A percentile compares a stretch with the other conserved stretches of the same genome.
phyloP scores from a whole-genome alignment of 2,797 vertebrate genomes.

The Psittacula derbiana region DNA sequence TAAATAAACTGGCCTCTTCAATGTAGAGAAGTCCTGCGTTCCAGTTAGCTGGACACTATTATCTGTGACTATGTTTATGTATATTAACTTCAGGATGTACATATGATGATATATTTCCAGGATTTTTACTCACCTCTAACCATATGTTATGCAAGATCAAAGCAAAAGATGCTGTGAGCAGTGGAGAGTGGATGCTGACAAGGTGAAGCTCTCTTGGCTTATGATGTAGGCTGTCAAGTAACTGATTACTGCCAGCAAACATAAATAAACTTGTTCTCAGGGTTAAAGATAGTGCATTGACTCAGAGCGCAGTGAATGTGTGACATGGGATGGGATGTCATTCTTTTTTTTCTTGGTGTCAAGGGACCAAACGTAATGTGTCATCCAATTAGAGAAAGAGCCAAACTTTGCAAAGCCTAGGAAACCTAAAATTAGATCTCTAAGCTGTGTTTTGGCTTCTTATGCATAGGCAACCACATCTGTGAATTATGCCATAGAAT shows the following conservation, averaged over 20 bases:
- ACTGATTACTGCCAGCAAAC: not conserved
- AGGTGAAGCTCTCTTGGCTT: not conserved
- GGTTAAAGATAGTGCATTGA: not conserved
- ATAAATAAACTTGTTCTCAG: not conserved
- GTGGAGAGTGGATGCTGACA: not conserved
- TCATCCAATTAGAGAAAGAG: not conserved
- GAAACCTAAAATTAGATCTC: not conserved
- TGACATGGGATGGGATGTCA: not conserved
- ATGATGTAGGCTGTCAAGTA: not conserved
- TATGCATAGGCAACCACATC: not conserved
- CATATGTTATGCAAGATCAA: not conserved
- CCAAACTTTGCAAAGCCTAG: not conserved
- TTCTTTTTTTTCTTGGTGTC: not conserved
- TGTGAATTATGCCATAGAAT: not conserved
- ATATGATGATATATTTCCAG: not conserved
- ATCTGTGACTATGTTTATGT: not conserved
- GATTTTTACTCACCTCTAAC: not conserved
- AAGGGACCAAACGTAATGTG: not conserved
- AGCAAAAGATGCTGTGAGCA: not conserved
- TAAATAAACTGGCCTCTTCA: not conserved
- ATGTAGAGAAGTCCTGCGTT: not conserved
- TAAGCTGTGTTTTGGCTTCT: not conserved
- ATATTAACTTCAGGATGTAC: not conserved
- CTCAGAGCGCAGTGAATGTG: not conserved
- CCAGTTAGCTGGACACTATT: not conserved